Conservation (phyloP, 1,140 invertebrate genomes). For the Drosophila obscura region DNA sequence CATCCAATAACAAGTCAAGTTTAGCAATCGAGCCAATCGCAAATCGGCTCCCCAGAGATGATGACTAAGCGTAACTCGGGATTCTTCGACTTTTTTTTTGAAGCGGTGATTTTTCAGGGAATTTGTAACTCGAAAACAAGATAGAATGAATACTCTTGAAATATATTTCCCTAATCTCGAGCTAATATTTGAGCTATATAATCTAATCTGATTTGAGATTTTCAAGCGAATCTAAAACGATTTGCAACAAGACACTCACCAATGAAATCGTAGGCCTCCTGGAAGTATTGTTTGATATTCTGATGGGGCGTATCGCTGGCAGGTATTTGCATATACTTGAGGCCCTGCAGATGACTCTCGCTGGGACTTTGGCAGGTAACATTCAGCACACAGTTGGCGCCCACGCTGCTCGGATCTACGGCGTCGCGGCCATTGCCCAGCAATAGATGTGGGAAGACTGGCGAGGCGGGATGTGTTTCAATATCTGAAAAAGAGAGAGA, state of each 20-base stretch:
- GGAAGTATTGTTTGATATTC: slow-evolving; percentile 96
- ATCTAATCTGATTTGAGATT: background rate
- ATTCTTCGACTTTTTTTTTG: slow-evolving; percentile 17
- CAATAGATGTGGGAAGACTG: slow-evolving; percentile 94
- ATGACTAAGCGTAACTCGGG: slow-evolving; percentile 48
- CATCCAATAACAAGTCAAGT: slow-evolving; percentile 70
- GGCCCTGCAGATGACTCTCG: slow-evolving; percentile 88
- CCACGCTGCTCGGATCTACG: slow-evolving; percentile 89
- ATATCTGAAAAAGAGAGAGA: slow-evolving; percentile 85
- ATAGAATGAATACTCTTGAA: background rate
- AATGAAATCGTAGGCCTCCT: slow-evolving; percentile 95
- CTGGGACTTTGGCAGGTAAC: slow-evolving; percentile 92
- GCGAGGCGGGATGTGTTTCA: slow-evolving; percentile 90
- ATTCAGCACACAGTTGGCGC: slow-evolving; percentile 91
- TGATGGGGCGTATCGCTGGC: slow-evolving; percentile 94
- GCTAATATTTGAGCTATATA: slow-evolving; percentile 10
- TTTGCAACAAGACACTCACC: slow-evolving; percentile 86
- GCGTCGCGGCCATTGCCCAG: slow-evolving; percentile 94
- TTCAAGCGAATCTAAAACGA: background rate
- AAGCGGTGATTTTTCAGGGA: slow-evolving; percentile 24
- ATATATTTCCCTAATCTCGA: slow-evolving; percentile 6
- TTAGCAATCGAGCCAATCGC: slow-evolving; percentile 46
- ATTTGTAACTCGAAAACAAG: slow-evolving; percentile 7
- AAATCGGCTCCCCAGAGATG: slow-evolving; percentile 23
- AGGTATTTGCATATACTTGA: slow-evolving; percentile 92